These are phyloP conservation scores for Drosophila dives DNA, from an alignment of 2,888 invertebrate genomes.

Conservation along the genomic window DNA sequence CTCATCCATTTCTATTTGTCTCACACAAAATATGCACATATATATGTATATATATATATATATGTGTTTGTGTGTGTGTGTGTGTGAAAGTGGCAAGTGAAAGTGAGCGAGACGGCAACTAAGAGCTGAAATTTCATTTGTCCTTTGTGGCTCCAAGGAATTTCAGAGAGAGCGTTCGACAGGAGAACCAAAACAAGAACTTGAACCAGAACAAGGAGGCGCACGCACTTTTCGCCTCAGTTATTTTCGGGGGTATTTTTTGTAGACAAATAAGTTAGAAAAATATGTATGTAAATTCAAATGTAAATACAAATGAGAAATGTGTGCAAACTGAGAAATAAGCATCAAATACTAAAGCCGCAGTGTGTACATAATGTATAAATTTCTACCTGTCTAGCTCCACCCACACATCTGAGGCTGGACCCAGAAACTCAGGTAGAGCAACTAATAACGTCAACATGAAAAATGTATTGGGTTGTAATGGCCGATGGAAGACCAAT, in stretches of 20 bases:
- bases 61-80: constrained; percentile 9
- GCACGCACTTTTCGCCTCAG: constrained; percentile 57
- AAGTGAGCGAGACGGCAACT: constrained; percentile 66
- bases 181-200: background rate
- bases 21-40: background rate
- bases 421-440: background rate
- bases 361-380: background rate
- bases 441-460: background rate
- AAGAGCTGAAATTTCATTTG: constrained; percentile 74
- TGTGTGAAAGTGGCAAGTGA: constrained; percentile 58
- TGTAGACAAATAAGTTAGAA: background rate
- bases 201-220: constrained; percentile 25
- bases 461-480: background rate
- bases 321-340: background rate
- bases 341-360: background rate
- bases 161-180: constrained; percentile 2
- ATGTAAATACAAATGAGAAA: background rate
- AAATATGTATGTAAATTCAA: background rate
- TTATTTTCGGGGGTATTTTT: constrained; percentile 37
- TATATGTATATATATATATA: background rate
- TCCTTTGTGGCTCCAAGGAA: constrained; percentile 48
- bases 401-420: constrained; percentile 15
- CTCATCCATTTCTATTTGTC: background rate
- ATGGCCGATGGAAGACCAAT: background rate
- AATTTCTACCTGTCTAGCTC: constrained; percentile 16